phyloP scores from a whole-genome alignment of 1,140 invertebrate species.

The Cyclargus thomasi region DNA sequence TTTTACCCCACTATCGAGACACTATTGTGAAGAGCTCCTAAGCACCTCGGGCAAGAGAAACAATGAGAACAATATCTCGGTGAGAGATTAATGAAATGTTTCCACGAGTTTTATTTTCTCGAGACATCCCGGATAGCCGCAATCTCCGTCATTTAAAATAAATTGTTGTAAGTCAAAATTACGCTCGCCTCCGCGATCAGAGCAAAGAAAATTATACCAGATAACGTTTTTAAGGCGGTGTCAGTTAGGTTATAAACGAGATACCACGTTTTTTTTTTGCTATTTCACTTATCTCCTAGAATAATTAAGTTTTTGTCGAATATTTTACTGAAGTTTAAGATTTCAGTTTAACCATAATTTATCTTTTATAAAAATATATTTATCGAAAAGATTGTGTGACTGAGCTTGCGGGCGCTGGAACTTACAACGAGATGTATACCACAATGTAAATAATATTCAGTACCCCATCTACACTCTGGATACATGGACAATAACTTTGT shows the following conservation, averaged over 20 bases:
- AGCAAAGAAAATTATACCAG: not conserved
- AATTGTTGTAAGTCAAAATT: constrained; percentile 1
- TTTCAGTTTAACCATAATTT: too few relatives aligned
- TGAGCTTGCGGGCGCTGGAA: too few relatives aligned
- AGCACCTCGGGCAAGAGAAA: not conserved
- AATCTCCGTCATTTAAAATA: constrained; percentile 1
- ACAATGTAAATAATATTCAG: too few relatives aligned
- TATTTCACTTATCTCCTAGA: not conserved
- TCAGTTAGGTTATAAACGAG: not conserved
- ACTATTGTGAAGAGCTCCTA: not conserved
- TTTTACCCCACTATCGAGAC: too few relatives aligned
- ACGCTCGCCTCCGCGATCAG: not conserved
- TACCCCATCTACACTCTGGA: too few relatives aligned
- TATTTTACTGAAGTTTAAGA: too few relatives aligned
- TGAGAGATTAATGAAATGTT: constrained; percentile 1
- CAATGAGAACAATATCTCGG: constrained; percentile 2
- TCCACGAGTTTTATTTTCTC: constrained; percentile 1
- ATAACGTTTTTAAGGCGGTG: not conserved
- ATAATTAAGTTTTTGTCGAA: too few relatives aligned
- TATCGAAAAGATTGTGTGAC: too few relatives aligned
- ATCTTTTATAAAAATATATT: too few relatives aligned
- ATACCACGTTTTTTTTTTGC: not conserved
- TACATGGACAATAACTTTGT: too few relatives aligned
- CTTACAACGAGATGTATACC: too few relatives aligned
- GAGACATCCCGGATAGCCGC: not conserved